Evolutionary conservation across 2,888 invertebrate species (phyloP).

Genomic region (Margaritifera margaritifera): DNA sequence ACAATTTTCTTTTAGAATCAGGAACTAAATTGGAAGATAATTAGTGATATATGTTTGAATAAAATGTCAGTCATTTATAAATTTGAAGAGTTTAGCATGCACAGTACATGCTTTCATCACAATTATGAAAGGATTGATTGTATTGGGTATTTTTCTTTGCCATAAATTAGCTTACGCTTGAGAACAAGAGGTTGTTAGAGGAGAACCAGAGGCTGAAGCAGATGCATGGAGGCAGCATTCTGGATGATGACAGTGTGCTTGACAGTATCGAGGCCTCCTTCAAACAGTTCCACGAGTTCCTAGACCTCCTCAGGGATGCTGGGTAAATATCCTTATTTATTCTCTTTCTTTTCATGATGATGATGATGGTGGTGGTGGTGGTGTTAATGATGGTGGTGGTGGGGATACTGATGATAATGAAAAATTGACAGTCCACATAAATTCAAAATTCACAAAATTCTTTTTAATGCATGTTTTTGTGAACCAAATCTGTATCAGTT

Average conservation of each 20-base stretch:
- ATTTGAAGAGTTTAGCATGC: too few species aligned
- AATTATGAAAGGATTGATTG: background rate
- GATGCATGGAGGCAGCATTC: conserved; percentile 31
- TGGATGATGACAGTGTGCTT: conserved; percentile 68
- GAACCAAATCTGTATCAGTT: too few species aligned
- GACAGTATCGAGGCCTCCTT: conserved; percentile 71
- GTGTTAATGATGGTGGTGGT: too few species aligned
- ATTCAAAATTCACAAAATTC: background rate
- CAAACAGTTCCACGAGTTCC: conserved; percentile 70
- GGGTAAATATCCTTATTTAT: conserved; percentile 54
- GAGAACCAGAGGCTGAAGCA: conserved; percentile 44
- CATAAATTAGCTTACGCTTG: conserved; percentile 62
- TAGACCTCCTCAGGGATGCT: conserved; percentile 69
- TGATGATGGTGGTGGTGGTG: background rate
- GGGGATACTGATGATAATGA: too few species aligned
- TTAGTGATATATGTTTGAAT: too few species aligned
- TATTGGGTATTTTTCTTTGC: conserved; percentile 3
- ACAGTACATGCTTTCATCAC: background rate
- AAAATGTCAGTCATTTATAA: too few species aligned
- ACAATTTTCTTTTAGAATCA: too few species aligned
- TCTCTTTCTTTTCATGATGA: too few species aligned
- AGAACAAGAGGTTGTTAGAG: conserved; percentile 61
- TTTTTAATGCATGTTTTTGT: background rate
- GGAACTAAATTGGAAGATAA: too few species aligned
- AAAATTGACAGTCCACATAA: too few species aligned